Base-by-base conservation (phyloP, 2,888 invertebrate species). In the Andrena dorsata region DNA sequence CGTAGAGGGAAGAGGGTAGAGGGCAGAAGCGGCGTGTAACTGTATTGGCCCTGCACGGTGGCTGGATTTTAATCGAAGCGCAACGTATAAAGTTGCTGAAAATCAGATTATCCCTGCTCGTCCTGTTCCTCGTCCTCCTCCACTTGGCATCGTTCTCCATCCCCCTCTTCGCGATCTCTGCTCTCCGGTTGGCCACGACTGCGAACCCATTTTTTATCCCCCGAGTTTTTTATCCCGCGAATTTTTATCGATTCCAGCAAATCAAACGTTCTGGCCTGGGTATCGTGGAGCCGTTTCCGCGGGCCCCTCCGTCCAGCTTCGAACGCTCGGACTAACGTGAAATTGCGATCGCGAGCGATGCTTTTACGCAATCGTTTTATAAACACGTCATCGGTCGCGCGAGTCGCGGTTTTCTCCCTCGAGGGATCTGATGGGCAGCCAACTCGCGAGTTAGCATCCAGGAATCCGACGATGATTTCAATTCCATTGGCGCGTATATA, bases 51-150 rank as follows among this genome's bases (percentile, higher is more conserved):
- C 89, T 90, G 89, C 88, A 91, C 91, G 89, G 89, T 90, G 88
- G 90, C 90, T 90, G 92, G 90, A 91, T 93, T 91, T 93, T 92
- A 92, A 93, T 92, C 91, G 92, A 92, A 92, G 91, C 90, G 92
- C 91, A 90, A 91, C 90, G 91, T 93, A 93, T 92, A 92, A 93
- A 93, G 91, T 92, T 93, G 91, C 92, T 90, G 92, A 92, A 92
- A 92, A 93, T 93, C 91, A 91, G 91, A 93, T 93, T 92, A 92
- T 90, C 90, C 88, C 88, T 88, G 83, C 84, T 84, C 88, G 81
- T 79, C 81, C 79, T 80, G 86, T 76, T 81, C 76, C 84, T 82
- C 81, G 58, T 79, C 76, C 81, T 77, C 76, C 82, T 61, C 63
- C 53, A 58, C 70, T 58, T 70, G 60, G 71, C 71, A 53, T 69